Evolutionary conservation across 2,888 invertebrate genomes (phyloP).

Genomic region (Lasioglossum morio): DNA sequence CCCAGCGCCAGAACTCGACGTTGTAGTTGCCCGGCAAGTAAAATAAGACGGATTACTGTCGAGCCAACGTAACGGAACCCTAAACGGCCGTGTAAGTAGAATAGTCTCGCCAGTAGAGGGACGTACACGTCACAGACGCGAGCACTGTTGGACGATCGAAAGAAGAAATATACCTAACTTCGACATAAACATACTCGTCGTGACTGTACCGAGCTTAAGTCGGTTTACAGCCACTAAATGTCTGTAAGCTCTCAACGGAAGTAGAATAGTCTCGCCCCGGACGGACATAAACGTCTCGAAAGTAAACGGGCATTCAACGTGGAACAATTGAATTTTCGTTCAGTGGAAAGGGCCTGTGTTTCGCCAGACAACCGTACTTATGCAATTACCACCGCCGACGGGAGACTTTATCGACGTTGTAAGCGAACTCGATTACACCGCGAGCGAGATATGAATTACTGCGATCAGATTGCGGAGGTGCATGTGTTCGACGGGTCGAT

Average conservation of each 20-base stretch:
- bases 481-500: neutral
- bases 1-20: neutral
- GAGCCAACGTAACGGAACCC: neutral
- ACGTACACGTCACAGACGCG: neutral
- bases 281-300: neutral
- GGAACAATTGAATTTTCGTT: constrained; percentile 1
- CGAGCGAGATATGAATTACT: neutral
- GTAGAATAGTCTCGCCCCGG: neutral
- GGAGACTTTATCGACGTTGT: neutral
- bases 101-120: neutral
- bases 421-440: neutral
- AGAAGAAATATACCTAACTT: neutral
- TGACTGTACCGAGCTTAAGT: neutral
- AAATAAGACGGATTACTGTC: constrained; percentile 14
- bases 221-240: neutral
- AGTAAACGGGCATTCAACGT: neutral
- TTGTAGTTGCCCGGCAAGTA: constrained; percentile 1
- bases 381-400: neutral
- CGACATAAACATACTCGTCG: neutral
- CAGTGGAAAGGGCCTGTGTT: neutral
- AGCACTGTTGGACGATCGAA: neutral
- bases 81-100: neutral
- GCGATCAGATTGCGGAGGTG: neutral
- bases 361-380: neutral
- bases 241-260: neutral